Evolutionary conservation across 1,140 invertebrate species (phyloP).

Genomic region (Zaprionus tsacasi): DNA sequence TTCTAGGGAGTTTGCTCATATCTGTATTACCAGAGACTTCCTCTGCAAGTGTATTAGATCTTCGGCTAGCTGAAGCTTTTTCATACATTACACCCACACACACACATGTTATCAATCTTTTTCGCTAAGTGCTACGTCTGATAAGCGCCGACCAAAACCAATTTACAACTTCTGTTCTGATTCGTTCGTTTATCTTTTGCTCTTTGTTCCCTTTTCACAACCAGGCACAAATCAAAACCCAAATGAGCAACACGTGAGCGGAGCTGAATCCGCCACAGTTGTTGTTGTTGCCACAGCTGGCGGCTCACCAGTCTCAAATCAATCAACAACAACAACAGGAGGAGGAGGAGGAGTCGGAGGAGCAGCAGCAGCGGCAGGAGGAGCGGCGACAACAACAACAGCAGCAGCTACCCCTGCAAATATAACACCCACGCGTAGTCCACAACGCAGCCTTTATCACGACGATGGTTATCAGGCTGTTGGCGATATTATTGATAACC

Average conservation of each 20-base stretch:
- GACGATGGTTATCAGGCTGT: slow-evolving; percentile 72
- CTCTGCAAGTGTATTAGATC: background rate
- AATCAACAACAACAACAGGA: slow-evolving; percentile 41
- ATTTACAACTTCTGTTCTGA: slow-evolving; percentile 19
- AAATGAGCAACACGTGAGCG: slow-evolving; percentile 77
- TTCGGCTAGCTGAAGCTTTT: slow-evolving; percentile 3
- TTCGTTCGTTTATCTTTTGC: slow-evolving; percentile 9
- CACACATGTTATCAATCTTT: background rate
- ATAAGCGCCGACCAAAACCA: slow-evolving; percentile 12
- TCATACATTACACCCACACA: background rate
- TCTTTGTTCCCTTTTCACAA: slow-evolving; percentile 25
- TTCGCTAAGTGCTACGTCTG: background rate
- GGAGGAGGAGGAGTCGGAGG: background rate
- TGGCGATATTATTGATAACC: slow-evolving; percentile 58
- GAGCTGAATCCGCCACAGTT: slow-evolving; percentile 47
- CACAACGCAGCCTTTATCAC: slow-evolving; percentile 66
- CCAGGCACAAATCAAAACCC: slow-evolving; percentile 77
- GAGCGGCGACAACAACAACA: background rate
- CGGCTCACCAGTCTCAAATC: slow-evolving; percentile 55
- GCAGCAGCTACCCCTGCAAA: slow-evolving; percentile 10
- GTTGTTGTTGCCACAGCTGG: slow-evolving; percentile 44
- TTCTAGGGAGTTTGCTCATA: background rate
- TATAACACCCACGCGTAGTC: slow-evolving; percentile 66
- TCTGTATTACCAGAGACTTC: background rate
- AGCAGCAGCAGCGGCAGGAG: slow-evolving; percentile 7